A percentile compares a stretch with the other conserved stretches of the same genome.
Conservation (phyloP, 2,888 invertebrate species). For the Fragum whitleyi region DNA sequence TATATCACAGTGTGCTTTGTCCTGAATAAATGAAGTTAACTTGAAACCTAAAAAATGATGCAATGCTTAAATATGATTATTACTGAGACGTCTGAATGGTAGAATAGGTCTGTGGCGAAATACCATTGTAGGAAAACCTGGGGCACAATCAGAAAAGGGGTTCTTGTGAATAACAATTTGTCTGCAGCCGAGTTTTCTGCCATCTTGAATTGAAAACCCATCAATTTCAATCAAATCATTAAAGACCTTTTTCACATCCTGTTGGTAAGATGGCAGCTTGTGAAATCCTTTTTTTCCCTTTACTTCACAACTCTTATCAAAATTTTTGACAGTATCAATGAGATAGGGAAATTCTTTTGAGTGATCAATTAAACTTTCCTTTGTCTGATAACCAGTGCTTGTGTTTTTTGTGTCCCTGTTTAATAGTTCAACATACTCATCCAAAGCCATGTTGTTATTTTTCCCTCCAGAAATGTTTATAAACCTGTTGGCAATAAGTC, state of each 20-base stretch:
- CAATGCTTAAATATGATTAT: no score
- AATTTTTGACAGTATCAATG: conserved; percentile 10
- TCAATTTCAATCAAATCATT: not conserved
- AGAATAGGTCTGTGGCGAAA: not conserved
- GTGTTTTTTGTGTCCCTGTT: not conserved
- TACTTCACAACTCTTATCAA: not conserved
- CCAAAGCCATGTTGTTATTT: not conserved
- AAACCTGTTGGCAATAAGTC: not conserved
- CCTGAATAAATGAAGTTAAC: no score
- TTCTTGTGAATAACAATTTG: not conserved
- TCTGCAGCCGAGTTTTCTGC: not conserved
- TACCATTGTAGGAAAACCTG: not conserved
- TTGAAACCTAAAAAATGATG: no score
- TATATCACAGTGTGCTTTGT: no score
- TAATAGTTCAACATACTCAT: not conserved
- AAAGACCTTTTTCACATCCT: not conserved
- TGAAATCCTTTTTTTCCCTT: conserved; percentile 1
- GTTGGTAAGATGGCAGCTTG: not conserved
- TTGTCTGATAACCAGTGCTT: not conserved
- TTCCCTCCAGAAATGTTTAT: not conserved
- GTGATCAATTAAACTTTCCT: not conserved
- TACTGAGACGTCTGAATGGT: not conserved
- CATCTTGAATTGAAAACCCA: not conserved
- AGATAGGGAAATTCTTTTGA: conserved; percentile 6
- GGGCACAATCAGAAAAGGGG: no score